Base-by-base conservation (phyloP, 2,888 invertebrate species). In the Penaeus monodon region DNA sequence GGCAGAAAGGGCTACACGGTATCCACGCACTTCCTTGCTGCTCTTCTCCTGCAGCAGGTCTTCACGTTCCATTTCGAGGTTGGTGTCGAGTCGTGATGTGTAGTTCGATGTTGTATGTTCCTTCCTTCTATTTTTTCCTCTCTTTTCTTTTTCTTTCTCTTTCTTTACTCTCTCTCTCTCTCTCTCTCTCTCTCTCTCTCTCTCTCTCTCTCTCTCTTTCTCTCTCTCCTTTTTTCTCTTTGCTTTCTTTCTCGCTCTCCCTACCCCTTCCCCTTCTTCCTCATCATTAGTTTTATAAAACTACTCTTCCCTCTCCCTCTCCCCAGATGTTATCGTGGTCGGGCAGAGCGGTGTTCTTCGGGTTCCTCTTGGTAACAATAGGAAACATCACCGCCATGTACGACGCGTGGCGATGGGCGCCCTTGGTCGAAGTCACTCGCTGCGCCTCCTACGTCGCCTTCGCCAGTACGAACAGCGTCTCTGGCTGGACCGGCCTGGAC, bases 1-100 rank as follows among this genome's bases (percentile, higher is more conserved):
- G 95, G 95, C 95, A 95, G 91, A 95, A 95, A 95, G 91, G 88
- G 94, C 0, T 96, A 96, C 91, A 92, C 96, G 8, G 92, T n/a
- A n/a, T n/a, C 94, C 0, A 90, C 94, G 0, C 96, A 96, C 91
- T 96, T 96, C 92, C 92, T 94, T 38, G 92, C 95, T 2, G 94
- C 95, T 0, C 92, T 95, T 33, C 10, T 84, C 17, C 33, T 84
- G 27, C 87, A 87, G 74, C 87, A 87, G 57, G 27, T 66, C 22
- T 33, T 87, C 29, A 24, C 73, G 22, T 29, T 38, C 6, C 63
- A 87, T 44, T 79, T 70, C 65, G 57, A 63, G 33, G 87, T 82
- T 14, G 84, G 84, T 85, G 17, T 17, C 10, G 17, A 20, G 17
- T 14, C 14, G 57, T 17, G 57, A 4, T 57, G 57, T 57, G 57